Evolutionary conservation across 2,888 invertebrate genomes (phyloP).

Genomic region (Halocaridina rubra): DNA sequence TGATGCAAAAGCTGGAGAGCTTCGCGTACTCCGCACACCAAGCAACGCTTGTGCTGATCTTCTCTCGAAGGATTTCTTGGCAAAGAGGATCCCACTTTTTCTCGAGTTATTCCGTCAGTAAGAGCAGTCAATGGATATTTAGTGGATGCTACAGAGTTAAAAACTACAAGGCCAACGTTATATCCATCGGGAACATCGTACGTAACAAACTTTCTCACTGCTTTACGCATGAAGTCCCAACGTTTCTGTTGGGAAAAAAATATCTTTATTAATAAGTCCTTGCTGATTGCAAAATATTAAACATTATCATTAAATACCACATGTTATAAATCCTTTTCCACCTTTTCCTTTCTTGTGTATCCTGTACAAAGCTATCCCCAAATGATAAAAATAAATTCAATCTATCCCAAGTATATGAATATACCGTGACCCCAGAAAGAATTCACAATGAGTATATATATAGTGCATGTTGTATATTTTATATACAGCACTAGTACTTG

Average conservation of each 20-base stretch:
- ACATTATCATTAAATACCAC: no score
- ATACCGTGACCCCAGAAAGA: no score
- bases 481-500: no score
- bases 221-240: slow-evolving; percentile 74
- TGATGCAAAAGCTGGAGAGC: slow-evolving; percentile 64
- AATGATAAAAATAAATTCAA: no score
- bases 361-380: no score
- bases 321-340: no score
- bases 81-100: slow-evolving; percentile 70
- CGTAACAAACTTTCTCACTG: slow-evolving; percentile 74
- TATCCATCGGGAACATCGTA: slow-evolving; percentile 71
- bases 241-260: slow-evolving; percentile 69
- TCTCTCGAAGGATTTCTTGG: slow-evolving; percentile 72
- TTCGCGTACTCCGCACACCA: slow-evolving; percentile 65
- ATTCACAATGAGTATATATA: no score
- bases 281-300: no score
- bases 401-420: no score
- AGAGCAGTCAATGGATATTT: slow-evolving; percentile 58
- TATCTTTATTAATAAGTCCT: no score
- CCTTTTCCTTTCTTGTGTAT: no score
- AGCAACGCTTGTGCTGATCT: slow-evolving; percentile 69
- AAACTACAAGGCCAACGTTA: slow-evolving; percentile 66
- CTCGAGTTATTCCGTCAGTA: slow-evolving; percentile 67
- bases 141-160: slow-evolving; percentile 46
- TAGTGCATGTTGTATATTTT: no score